Evolutionary conservation across 2,888 invertebrate species (phyloP).

Genomic region (Aphidius colemani): DNA sequence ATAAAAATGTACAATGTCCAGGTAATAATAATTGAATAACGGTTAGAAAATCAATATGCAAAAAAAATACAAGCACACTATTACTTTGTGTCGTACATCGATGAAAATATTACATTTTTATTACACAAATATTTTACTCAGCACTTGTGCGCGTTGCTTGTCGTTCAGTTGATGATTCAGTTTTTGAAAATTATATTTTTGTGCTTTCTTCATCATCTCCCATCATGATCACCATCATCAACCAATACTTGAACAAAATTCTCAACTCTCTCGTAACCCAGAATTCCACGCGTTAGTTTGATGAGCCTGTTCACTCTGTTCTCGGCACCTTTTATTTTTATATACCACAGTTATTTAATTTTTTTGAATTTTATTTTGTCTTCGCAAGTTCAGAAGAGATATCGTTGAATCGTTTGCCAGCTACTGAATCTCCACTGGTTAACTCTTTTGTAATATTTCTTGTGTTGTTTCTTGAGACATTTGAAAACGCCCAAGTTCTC

Average conservation of each 20-base stretch:
- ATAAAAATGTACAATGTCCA: neutral
- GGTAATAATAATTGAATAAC: neutral
- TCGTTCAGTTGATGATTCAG: conserved; percentile 7
- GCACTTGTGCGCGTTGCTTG: neutral
- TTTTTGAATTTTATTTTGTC: conserved; percentile 31
- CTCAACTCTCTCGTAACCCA: conserved; percentile 30
- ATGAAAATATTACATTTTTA: no score
- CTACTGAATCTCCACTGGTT: conserved; percentile 41
- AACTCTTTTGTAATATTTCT: conserved; percentile 47
- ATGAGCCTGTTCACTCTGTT: conserved; percentile 37
- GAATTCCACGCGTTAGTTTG: conserved; percentile 34
- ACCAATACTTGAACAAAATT: conserved; percentile 10
- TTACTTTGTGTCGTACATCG: no score
- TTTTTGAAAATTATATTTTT: neutral
- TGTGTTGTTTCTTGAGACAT: conserved; percentile 18
- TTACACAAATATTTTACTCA: neutral
- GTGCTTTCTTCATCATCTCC: neutral
- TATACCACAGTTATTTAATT: conserved; percentile 19
- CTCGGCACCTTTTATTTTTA: conserved; percentile 35
- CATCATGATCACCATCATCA: conserved; percentile 10
- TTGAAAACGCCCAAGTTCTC: neutral
- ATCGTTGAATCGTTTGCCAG: conserved; percentile 32
- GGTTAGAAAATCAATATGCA: no score
- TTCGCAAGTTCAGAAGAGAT: conserved; percentile 37
- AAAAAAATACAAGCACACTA: no score